phyloP scores from a whole-genome alignment of 2,797 vertebrate genomes.

The Borostomias antarcticus region DNA sequence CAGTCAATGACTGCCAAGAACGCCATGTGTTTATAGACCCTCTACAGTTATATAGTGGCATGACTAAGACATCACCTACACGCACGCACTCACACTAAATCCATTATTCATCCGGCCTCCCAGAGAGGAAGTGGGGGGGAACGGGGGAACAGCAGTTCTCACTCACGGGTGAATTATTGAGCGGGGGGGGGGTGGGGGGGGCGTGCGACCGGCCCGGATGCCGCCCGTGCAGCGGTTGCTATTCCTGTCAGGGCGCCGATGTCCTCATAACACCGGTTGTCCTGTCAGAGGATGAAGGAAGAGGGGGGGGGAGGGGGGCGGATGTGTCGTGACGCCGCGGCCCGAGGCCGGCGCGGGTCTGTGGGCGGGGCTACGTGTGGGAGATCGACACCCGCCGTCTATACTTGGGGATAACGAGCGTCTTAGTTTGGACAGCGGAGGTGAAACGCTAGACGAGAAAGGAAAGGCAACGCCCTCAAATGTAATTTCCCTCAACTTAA shows the following conservation, averaged over 20 bases:
- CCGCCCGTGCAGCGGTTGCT: conserved; percentile 12
- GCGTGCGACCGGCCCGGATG: conserved; percentile 20
- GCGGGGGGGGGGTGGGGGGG: conserved; percentile 19
- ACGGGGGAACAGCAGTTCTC: neutral
- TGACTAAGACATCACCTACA: neutral
- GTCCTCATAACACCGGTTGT: neutral
- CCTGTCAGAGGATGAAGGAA: neutral
- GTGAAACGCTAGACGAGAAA: neutral
- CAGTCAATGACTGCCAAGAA: neutral
- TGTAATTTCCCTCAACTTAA: neutral
- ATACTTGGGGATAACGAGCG: neutral
- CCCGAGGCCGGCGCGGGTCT: neutral
- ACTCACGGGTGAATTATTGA: conserved; percentile 57
- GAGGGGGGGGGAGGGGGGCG: neutral
- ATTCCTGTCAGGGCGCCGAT: conserved; percentile 20
- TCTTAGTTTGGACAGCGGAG: neutral
- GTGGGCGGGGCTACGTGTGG: neutral
- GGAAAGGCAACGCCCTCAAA: neutral
- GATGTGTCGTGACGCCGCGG: neutral
- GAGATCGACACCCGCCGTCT: neutral
- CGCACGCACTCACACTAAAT: too few species aligned
- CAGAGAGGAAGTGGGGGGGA: neutral
- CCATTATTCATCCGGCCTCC: conserved; percentile 1
- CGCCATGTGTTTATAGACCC: neutral
- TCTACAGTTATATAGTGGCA: too few species aligned